Conservation (phyloP, 2,113 vertebrate species). For the Phrynocephalus versicolor region DNA sequence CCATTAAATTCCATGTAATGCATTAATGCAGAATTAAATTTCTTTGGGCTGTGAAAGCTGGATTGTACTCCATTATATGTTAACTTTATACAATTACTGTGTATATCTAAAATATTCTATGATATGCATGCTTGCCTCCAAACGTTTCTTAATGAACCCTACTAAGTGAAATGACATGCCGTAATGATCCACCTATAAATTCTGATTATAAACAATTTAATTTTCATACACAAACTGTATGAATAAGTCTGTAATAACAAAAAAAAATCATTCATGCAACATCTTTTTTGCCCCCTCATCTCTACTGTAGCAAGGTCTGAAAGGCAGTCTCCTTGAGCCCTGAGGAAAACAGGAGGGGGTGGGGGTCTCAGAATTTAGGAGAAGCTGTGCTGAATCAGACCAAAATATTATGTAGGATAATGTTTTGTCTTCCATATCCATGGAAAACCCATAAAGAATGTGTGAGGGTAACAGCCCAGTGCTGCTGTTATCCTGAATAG, state of each 20-base stretch:
- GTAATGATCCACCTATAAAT: neutral
- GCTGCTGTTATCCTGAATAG: neutral
- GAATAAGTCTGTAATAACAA: neutral
- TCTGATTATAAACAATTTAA: neutral
- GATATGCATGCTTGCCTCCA: neutral
- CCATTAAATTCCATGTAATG: neutral
- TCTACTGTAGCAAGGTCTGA: neutral
- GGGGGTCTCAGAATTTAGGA: neutral
- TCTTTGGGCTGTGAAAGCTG: no score
- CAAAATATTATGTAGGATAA: neutral
- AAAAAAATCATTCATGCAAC: neutral
- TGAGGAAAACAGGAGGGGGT: no score
- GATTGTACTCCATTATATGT: neutral
- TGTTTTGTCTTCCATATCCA: neutral
- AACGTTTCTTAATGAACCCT: neutral
- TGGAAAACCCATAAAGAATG: neutral
- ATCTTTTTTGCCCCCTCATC: neutral
- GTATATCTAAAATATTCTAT: neutral
- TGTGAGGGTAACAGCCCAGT: neutral
- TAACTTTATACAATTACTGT: neutral
- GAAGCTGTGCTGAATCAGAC: neutral
- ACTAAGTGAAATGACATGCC: neutral
- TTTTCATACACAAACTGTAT: neutral
- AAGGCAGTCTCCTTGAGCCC: neutral
- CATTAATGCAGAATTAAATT: no score